Conservation (phyloP, 23 tunicate species). For the Corella eumyota region DNA sequence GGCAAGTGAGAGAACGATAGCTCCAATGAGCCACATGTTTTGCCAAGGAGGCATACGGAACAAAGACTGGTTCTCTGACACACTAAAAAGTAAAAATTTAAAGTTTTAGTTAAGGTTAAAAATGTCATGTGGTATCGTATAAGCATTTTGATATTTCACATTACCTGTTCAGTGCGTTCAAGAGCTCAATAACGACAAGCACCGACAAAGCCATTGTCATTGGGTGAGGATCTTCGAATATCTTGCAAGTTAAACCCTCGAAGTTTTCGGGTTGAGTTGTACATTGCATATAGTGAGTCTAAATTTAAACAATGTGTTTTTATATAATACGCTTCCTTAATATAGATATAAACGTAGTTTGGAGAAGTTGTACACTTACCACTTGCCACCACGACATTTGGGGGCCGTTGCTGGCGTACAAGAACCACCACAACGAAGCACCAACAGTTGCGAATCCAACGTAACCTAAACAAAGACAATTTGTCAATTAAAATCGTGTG, state of each 20-base stretch:
- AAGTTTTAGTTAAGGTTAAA: background rate
- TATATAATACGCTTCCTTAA: background rate
- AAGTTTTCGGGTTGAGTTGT: constrained; percentile 55
- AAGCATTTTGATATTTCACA: background rate
- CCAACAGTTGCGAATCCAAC: constrained; percentile 97
- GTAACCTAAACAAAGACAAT: constrained; percentile 41
- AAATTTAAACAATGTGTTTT: background rate
- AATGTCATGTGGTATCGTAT: background rate
- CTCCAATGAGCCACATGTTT: constrained; percentile 81
- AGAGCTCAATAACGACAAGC: constrained; percentile 93
- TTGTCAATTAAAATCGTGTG: background rate
- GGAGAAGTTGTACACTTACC: constrained; percentile 30
- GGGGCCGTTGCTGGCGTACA: constrained; percentile 93
- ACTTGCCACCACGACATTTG: constrained; percentile 96
- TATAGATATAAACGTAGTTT: background rate
- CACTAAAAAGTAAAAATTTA: constrained; percentile 27
- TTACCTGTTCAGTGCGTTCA: constrained; percentile 98
- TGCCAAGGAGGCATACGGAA: constrained; percentile 97
- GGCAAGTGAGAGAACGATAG: constrained; percentile 90
- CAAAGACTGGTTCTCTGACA: constrained; percentile 96
- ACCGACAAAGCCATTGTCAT: constrained; percentile 99
- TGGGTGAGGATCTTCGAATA: constrained; percentile 99
- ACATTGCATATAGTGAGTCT: constrained; percentile 98
- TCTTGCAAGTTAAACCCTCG: constrained; percentile 76
- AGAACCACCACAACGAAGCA: constrained; percentile 99